Conservation (phyloP, 2,113 vertebrate genomes). For the Stercorarius parasiticus region DNA sequence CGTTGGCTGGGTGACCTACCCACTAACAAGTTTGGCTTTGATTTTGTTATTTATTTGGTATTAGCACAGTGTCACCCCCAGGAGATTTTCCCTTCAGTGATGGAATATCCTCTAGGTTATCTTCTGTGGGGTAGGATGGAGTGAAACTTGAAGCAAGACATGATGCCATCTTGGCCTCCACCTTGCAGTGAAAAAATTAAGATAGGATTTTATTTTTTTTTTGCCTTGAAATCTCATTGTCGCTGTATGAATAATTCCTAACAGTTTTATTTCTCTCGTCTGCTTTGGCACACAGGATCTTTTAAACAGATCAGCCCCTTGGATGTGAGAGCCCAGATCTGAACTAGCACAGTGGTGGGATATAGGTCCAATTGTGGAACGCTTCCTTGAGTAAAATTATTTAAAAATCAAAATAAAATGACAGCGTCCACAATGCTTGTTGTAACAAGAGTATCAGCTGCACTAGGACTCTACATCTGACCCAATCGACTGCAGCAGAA, state of each 20-base stretch:
- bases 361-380: background rate
- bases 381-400: background rate
- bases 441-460: background rate
- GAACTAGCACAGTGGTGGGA: background rate
- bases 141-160: background rate
- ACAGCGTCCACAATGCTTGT: background rate
- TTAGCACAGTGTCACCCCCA: constrained; percentile 64
- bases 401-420: background rate
- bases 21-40: constrained; percentile 27
- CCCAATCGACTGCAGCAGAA: background rate
- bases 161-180: background rate
- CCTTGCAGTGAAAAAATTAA: background rate
- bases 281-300: background rate
- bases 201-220: background rate
- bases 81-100: background rate
- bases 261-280: background rate
- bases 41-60: constrained; percentile 48
- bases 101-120: background rate
- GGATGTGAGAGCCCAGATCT: background rate
- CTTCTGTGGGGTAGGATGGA: background rate
- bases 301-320: constrained; percentile 53
- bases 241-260: background rate
- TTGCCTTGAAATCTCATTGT: constrained; percentile 15
- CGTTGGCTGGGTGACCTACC: constrained; percentile 30
- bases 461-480: background rate